A percentile compares a stretch with the other conserved stretches of the same genome.
Conservation (phyloP, 1,140 invertebrate species). For the Euwallacea similis region DNA sequence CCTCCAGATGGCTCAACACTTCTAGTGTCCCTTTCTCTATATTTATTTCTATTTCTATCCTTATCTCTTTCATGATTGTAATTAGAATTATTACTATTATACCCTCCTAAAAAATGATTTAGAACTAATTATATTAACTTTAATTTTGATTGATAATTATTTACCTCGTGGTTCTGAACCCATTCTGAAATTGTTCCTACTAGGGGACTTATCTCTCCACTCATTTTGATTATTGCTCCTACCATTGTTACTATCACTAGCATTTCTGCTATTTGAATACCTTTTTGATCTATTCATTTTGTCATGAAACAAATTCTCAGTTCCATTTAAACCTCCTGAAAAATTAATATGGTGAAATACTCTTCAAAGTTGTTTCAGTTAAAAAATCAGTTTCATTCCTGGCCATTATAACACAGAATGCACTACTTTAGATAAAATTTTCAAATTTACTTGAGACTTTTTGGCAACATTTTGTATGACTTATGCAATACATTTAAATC, state of each 20-base stretch:
- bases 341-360: neutral
- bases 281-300: constrained; percentile 41
- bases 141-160: constrained; percentile 1
- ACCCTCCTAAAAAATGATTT: constrained; percentile 12
- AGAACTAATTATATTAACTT: constrained; percentile 3
- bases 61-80: constrained; percentile 14
- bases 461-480: no score
- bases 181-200: constrained; percentile 51
- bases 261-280: constrained; percentile 36
- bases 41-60: constrained; percentile 40
- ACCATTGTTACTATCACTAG: constrained; percentile 15
- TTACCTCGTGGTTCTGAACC: constrained; percentile 58
- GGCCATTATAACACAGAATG: no score
- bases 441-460: no score
- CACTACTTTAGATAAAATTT: no score
- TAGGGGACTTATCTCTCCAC: constrained; percentile 46
- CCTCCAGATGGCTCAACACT: constrained; percentile 57
- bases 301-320: constrained; percentile 44
- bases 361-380: neutral
- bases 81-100: constrained; percentile 12
- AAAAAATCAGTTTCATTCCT: no score
- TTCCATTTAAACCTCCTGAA: constrained; percentile 42
- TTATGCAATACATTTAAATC: no score
- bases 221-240: constrained; percentile 21
- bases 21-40: constrained; percentile 58